Percentiles rank a stretch among this genome's conserved stretches.
Conservation (phyloP, 2,888 invertebrate genomes). For the Herminia tarsipennalis region DNA sequence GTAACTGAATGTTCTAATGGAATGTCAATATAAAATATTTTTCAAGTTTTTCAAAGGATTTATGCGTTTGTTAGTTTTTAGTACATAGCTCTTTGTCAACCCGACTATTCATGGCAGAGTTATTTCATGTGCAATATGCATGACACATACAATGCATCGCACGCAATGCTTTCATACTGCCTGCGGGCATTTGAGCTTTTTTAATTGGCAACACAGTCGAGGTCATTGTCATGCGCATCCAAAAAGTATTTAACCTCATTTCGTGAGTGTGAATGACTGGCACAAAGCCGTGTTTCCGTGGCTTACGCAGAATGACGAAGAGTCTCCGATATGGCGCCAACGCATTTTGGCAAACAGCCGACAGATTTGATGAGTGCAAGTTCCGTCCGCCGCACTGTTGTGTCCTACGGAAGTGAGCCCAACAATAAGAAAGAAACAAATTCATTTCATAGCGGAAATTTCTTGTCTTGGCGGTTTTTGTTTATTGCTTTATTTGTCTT, state of each 20-base stretch:
- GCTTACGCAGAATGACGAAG: constrained; percentile 29
- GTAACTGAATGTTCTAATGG: no score
- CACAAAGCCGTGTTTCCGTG: constrained; percentile 42
- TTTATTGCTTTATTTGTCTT: constrained; percentile 7
- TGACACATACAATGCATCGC: neutral
- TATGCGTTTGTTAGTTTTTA: no score
- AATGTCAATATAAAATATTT: no score
- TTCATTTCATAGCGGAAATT: constrained; percentile 15
- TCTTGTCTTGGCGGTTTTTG: constrained; percentile 9
- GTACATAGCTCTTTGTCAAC: neutral
- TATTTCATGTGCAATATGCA: neutral
- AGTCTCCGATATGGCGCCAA: constrained; percentile 41
- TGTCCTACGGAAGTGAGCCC: constrained; percentile 36
- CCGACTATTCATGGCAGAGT: neutral
- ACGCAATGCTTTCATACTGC: no score
- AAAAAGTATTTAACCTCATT: constrained; percentile 45
- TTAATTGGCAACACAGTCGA: constrained; percentile 8
- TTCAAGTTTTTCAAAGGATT: no score
- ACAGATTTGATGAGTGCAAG: constrained; percentile 57
- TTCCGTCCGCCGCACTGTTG: constrained; percentile 40
- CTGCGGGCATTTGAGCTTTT: neutral
- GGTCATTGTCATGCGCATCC: constrained; percentile 35
- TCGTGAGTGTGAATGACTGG: constrained; percentile 50
- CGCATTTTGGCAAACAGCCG: constrained; percentile 56
- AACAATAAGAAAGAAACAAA: constrained; percentile 30